These are phyloP conservation scores for Taphrorychus bicolor DNA, from an alignment of 2,888 invertebrate species.

Conservation along the genomic window DNA sequence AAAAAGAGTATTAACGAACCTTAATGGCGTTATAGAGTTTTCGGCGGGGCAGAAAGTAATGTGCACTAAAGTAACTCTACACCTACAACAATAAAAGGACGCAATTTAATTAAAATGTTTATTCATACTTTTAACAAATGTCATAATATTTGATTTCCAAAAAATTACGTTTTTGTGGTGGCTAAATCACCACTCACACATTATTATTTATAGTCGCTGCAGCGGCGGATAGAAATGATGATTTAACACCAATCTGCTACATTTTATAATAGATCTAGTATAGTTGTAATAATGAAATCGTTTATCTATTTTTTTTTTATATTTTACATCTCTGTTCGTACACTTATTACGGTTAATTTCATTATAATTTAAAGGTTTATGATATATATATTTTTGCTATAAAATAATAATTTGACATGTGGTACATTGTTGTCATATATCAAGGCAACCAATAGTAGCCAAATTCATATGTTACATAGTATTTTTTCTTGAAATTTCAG, in stretches of 20 bases:
- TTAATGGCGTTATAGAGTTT: constrained; percentile 46
- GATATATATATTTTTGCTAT: constrained; percentile 25
- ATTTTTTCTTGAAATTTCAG: not conserved
- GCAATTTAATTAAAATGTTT: constrained; percentile 47
- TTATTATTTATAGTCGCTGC: no score
- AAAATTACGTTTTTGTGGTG: not conserved
- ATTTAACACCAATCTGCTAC: not conserved
- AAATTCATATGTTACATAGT: constrained; percentile 25
- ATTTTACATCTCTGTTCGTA: constrained; percentile 35
- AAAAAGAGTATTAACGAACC: constrained; percentile 48
- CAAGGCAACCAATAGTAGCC: constrained; percentile 39
- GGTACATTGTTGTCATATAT: constrained; percentile 37
- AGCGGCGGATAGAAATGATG: no score
- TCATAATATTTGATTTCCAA: constrained; percentile 32
- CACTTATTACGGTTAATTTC: constrained; percentile 32
- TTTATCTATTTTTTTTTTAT: constrained; percentile 27
- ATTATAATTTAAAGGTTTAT: constrained; percentile 16
- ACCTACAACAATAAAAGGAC: constrained; percentile 52
- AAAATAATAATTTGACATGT: constrained; percentile 42
- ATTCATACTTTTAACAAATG: constrained; percentile 39
- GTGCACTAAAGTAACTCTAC: constrained; percentile 53
- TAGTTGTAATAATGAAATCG: constrained; percentile 21
- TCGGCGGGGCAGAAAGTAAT: constrained; percentile 51
- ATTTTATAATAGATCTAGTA: constrained; percentile 8
- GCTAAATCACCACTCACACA: not conserved